Base-by-base conservation (phyloP, 1,140 invertebrate species). In the Zaprionus gabonicus region DNA sequence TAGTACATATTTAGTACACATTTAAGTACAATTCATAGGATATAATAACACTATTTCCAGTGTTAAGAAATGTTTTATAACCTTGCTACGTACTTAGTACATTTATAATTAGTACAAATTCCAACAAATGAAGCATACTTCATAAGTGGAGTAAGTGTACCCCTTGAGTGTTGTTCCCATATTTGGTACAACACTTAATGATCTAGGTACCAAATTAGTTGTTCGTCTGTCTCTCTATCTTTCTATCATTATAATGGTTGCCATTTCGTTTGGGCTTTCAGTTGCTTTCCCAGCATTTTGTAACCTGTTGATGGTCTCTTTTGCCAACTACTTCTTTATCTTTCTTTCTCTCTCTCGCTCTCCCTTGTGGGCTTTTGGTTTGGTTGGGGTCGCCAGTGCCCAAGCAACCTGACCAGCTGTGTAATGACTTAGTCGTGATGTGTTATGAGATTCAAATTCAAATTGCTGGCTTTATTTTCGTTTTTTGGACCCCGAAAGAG, bases 361-460 rank as follows among this genome's bases (percentile, higher is more conserved):
- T 46, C 41, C 41, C 41, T 46, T 67, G 15, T 49, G 69, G 49
- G 68, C 76, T 49, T 70, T 71, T 41, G 63, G 63, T 20, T 77
- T 88, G 1, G 23, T 87, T 85, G 76, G 76, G 81, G 82, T 91
- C 86, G 25, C 53, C 25, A 23, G 58, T 41, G 38, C n/a, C 38
- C 23, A 70, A 27, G 34, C 59, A 49, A 36, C 51, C 64, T 67
- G 60, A 58, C 66, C 73, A 71, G 69, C 63, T 62, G 70, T 77
- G 74, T 87, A 91, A 91, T 91, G 82, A 81, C 62, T 78, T 77
- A 55, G 71, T 91, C 80, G 87, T 91, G 86, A 91, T 87, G 72
- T 86, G 82, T 83, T 87, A 86, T 91, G 80, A 91, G 74, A 57
- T 59, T 76, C 57, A 78, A 91, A 74, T 87, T 79, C 60, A 78